Conservation (phyloP, 1,140 invertebrate genomes). For the Teleogryllus occipitalis region DNA sequence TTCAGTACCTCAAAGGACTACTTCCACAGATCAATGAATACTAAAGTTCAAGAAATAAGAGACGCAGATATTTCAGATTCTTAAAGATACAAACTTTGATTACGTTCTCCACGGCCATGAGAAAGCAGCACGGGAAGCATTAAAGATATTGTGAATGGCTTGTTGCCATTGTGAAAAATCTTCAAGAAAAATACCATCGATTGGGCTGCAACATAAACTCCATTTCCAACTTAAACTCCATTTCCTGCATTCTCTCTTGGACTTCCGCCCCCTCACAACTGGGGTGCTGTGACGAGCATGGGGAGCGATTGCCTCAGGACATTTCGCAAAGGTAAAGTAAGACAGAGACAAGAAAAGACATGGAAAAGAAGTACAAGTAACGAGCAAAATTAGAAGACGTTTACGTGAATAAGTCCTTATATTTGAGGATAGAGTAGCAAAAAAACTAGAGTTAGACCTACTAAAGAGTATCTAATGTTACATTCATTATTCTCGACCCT, state of each 20-base stretch:
- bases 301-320: constrained; percentile 10
- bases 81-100: not conserved
- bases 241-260: constrained; percentile 7
- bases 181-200: not conserved
- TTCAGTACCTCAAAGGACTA: constrained; percentile 21
- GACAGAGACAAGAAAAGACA: not conserved
- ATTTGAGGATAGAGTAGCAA: no score
- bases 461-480: no score
- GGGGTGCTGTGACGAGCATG: constrained; percentile 9
- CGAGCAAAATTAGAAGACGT: no score
- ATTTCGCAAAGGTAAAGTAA: constrained; percentile 8
- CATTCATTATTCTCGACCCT: no score
- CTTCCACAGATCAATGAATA: constrained; percentile 8
- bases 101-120: not conserved
- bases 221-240: not conserved
- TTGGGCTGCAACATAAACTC: constrained; percentile 14
- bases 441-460: no score
- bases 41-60: constrained; percentile 18
- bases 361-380: no score
- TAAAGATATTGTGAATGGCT: not conserved
- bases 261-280: constrained; percentile 8
- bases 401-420: no score
- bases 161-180: not conserved
- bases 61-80: constrained; percentile 4
- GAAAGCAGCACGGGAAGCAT: constrained; percentile 9